Evolutionary conservation across 1,140 invertebrate species (phyloP).

Genomic region (Platyura marginata): DNA sequence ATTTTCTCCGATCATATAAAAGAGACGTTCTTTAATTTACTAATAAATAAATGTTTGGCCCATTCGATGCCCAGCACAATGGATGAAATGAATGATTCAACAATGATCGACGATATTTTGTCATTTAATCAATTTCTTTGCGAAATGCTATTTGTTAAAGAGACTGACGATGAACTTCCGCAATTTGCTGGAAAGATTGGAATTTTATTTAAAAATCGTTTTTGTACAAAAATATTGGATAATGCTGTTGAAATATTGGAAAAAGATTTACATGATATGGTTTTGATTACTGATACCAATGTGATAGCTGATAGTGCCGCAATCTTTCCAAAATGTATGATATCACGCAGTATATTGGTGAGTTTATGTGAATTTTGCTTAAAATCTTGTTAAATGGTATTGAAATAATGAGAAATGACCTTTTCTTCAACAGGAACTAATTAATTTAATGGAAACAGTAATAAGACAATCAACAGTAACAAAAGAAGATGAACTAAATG

Average conservation of each 20-base stretch:
- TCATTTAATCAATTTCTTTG: conserved; percentile 45
- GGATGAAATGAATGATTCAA: conserved; percentile 43
- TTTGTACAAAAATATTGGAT: conserved; percentile 49
- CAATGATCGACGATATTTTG: conserved; percentile 39
- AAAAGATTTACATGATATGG: conserved; percentile 61
- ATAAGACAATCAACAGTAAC: conserved; percentile 42
- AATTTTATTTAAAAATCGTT: conserved; percentile 57
- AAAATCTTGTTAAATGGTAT: too few relatives aligned
- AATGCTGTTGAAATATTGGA: conserved; percentile 55
- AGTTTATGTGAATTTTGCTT: conserved; percentile 5
- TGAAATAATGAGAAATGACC: too few relatives aligned
- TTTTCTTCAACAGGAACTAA: conserved; percentile 39
- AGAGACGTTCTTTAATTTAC: conserved; percentile 37
- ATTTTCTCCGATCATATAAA: conserved; percentile 40
- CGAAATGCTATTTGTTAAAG: conserved; percentile 21
- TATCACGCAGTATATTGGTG: conserved; percentile 29
- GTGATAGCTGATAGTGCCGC: conserved; percentile 10
- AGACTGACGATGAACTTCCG: conserved; percentile 29
- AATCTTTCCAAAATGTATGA: conserved; percentile 38
- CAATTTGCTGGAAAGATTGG: conserved; percentile 62
- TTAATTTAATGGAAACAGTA: conserved; percentile 49
- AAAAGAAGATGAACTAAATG: conserved; percentile 35
- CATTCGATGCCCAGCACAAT: conserved; percentile 55
- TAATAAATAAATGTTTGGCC: conserved; percentile 56
- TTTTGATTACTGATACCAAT: conserved; percentile 33